A percentile compares a stretch with the other conserved stretches of the same genome.
Evolutionary conservation across 1,140 invertebrate genomes (phyloP).

Genomic region (Drosophila littoralis): DNA sequence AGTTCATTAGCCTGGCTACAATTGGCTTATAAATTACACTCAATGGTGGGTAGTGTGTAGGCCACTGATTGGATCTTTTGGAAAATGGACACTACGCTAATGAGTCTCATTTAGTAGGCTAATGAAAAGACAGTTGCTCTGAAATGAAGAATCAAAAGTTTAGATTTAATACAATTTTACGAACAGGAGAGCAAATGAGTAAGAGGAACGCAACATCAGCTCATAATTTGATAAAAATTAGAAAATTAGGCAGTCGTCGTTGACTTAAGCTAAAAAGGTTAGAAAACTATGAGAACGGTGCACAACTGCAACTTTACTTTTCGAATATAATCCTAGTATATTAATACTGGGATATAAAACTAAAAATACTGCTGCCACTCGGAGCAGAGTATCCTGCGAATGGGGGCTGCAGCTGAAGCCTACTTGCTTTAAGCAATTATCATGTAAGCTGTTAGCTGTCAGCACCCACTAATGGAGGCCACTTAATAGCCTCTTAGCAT

Average conservation of each 20-base stretch:
- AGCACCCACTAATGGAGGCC: constrained; percentile 37
- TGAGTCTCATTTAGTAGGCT: constrained; percentile 21
- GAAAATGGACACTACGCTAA: constrained; percentile 13
- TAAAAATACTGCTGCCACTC: not conserved
- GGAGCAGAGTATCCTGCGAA: not conserved
- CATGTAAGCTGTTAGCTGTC: constrained; percentile 12
- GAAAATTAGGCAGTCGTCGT: no score
- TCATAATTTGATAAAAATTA: not conserved
- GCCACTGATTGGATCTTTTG: constrained; percentile 25
- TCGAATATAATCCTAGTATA: no score
- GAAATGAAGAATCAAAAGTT: not conserved
- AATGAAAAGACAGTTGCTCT: constrained; percentile 28
- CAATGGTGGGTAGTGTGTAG: constrained; percentile 18
- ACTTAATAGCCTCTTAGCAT: constrained; percentile 65
- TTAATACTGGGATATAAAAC: no score
- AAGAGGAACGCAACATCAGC: not conserved
- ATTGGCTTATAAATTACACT: constrained; percentile 26
- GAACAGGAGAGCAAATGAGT: not conserved
- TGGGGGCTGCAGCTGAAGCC: not conserved
- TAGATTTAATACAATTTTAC: constrained; percentile 7
- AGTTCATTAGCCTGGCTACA: constrained; percentile 43
- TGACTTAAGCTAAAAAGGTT: no score
- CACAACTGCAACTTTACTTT: no score
- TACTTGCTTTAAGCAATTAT: constrained; percentile 11
- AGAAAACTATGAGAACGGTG: no score